These are phyloP conservation scores for Lepus timidus DNA, from an alignment of 2,113 vertebrate species.

Conservation along the genomic window DNA sequence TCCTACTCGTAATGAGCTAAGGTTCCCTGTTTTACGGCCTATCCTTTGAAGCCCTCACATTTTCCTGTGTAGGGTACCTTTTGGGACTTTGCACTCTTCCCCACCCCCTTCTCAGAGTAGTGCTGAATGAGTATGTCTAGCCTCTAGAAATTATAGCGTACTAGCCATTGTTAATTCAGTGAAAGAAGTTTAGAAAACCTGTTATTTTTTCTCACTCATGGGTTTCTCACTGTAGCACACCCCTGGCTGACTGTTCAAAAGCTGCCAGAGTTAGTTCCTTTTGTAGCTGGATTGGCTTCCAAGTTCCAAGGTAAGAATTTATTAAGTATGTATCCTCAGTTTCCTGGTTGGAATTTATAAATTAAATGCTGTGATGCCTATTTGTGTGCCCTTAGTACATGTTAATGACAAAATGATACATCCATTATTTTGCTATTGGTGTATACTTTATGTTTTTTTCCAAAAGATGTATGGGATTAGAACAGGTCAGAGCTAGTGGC, in stretches of 20 bases:
- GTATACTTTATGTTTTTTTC: slow-evolving; percentile 52
- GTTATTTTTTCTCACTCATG: slow-evolving; percentile 66
- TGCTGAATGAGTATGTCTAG: neutral
- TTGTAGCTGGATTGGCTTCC: slow-evolving; percentile 76
- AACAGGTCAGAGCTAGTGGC: neutral
- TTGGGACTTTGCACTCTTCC: neutral
- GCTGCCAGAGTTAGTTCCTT: slow-evolving; percentile 58
- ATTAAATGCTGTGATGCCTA: neutral
- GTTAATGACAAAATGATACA: neutral
- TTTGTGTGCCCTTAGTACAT: neutral
- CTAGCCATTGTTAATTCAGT: slow-evolving; percentile 48
- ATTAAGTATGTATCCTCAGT: slow-evolving; percentile 22
- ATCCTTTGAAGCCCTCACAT: neutral
- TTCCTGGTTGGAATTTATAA: slow-evolving; percentile 35
- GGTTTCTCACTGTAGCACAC: slow-evolving; percentile 73
- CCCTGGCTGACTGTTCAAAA: slow-evolving; percentile 70
- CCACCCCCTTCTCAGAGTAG: neutral
- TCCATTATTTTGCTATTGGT: slow-evolving; percentile 54
- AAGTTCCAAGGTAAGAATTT: slow-evolving; percentile 69
- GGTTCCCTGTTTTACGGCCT: neutral
- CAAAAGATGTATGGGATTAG: slow-evolving; percentile 13
- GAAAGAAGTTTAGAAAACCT: slow-evolving; percentile 18
- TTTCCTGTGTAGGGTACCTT: neutral
- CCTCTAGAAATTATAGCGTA: neutral
- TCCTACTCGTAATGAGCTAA: neutral